Percentiles rank a stretch among this genome's conserved stretches.
These are phyloP conservation scores for Caenorhabditis auriculariae DNA, from an alignment of 2,888 invertebrate genomes.

Conservation along the genomic window DNA sequence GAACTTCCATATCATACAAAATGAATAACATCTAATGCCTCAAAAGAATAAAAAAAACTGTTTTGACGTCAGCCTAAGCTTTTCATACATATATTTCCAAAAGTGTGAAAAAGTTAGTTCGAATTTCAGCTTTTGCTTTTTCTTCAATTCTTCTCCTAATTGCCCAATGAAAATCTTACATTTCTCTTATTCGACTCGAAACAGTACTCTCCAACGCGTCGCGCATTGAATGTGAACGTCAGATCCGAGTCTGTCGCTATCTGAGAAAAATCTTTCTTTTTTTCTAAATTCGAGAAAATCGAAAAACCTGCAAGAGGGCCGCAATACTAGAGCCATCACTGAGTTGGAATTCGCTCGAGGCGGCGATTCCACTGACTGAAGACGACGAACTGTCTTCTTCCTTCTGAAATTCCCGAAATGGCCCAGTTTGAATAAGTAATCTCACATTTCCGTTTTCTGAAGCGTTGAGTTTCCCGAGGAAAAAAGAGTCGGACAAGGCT, in stretches of 20 bases:
- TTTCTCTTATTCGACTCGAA: slow-evolving; percentile 37
- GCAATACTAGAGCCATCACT: slow-evolving; percentile 37
- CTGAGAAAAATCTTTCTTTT: too few species aligned
- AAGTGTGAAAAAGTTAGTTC: not conserved
- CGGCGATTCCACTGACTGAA: slow-evolving; percentile 27
- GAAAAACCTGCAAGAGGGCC: slow-evolving; percentile 26
- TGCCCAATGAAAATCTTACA: slow-evolving; percentile 13
- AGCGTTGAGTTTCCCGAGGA: slow-evolving; percentile 32
- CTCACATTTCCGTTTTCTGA: not conserved
- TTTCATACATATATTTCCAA: too few species aligned
- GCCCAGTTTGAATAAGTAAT: not conserved
- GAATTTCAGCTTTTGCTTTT: too few species aligned
- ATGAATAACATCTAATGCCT: too few species aligned
- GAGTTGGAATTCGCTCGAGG: slow-evolving; percentile 30
- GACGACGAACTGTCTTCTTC: slow-evolving; percentile 41
- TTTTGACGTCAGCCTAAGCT: too few species aligned
- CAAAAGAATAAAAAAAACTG: too few species aligned
- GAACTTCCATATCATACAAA: too few species aligned
- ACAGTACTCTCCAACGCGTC: slow-evolving; percentile 42
- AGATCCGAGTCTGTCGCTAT: slow-evolving; percentile 48
- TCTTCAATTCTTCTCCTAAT: too few species aligned
- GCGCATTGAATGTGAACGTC: slow-evolving; percentile 42
- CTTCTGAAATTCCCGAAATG: slow-evolving; percentile 16
- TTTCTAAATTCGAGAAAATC: too few species aligned
- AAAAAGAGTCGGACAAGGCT: slow-evolving; percentile 29